phyloP scores from a whole-genome alignment of 2,797 vertebrate genomes.

The Myotis myotis region DNA sequence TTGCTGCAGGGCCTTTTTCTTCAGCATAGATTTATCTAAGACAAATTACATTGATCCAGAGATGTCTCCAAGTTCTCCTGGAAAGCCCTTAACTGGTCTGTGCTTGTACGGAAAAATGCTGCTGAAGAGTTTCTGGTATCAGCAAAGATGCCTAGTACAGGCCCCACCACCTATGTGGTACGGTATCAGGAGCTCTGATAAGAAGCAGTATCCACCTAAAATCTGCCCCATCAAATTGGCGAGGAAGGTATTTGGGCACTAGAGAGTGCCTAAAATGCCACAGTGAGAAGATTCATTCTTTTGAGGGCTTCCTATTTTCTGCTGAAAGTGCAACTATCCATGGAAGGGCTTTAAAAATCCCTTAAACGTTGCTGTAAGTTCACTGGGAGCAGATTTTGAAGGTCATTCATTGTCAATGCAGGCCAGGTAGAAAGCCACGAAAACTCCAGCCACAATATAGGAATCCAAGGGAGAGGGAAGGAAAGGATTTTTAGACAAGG shows the following conservation, averaged over 20 bases:
- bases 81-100: not conserved
- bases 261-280: not conserved
- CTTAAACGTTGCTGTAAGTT: not conserved
- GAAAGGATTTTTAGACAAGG: not conserved
- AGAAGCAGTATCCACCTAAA: not conserved
- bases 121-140: constrained; percentile 15
- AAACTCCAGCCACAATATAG: not conserved
- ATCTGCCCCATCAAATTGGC: not conserved
- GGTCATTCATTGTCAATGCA: not conserved
- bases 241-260: constrained; percentile 10
- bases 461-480: not conserved
- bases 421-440: not conserved
- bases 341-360: not conserved
- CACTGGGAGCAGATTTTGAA: not conserved
- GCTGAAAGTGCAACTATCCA: not conserved
- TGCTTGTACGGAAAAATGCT: constrained; percentile 28
- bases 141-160: not conserved
- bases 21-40: constrained; percentile 3
- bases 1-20: constrained; percentile 8
- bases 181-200: not conserved
- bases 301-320: constrained; percentile 12
- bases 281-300: not conserved
- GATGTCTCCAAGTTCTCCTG: constrained; percentile 4
- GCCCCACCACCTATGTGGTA: not conserved
- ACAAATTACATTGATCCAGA: not conserved